A percentile compares a stretch with the other conserved stretches of the same genome.
Evolutionary conservation across 2,797 vertebrate species (phyloP).

Genomic region (Ficedula albicollis): DNA sequence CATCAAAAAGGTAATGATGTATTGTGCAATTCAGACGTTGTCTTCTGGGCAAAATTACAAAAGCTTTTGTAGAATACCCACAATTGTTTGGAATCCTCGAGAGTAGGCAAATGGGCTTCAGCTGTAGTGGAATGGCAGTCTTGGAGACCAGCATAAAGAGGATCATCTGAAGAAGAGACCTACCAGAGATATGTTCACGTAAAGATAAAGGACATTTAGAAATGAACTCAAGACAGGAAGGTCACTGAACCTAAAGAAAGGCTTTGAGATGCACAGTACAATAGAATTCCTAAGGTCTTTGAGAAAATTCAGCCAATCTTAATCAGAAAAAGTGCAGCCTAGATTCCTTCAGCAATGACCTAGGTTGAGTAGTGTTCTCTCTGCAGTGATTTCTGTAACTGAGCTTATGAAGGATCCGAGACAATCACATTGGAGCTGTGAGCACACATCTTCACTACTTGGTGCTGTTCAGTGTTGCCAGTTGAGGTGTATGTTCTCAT

Average conservation of each 20-base stretch:
- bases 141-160: neutral
- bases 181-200: neutral
- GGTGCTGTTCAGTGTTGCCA: neutral
- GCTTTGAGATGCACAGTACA: neutral
- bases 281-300: neutral
- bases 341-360: neutral
- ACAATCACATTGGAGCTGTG: neutral
- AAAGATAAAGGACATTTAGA: neutral
- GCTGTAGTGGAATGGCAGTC: neutral
- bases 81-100: neutral
- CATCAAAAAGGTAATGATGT: neutral
- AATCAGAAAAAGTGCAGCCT: neutral
- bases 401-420: neutral
- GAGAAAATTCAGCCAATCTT: neutral
- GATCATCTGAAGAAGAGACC: neutral
- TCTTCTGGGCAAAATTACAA: neutral
- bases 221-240: neutral
- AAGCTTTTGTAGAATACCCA: neutral
- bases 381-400: neutral
- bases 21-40: neutral
- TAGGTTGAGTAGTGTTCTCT: neutral
- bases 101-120: neutral
- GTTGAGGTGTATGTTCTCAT: neutral
- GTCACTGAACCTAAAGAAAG: neutral
- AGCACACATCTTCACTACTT: neutral